Percentiles rank a stretch among this genome's conserved stretches.
phyloP scores from a whole-genome alignment of 2,888 invertebrate species.

The Eledona agricola region DNA sequence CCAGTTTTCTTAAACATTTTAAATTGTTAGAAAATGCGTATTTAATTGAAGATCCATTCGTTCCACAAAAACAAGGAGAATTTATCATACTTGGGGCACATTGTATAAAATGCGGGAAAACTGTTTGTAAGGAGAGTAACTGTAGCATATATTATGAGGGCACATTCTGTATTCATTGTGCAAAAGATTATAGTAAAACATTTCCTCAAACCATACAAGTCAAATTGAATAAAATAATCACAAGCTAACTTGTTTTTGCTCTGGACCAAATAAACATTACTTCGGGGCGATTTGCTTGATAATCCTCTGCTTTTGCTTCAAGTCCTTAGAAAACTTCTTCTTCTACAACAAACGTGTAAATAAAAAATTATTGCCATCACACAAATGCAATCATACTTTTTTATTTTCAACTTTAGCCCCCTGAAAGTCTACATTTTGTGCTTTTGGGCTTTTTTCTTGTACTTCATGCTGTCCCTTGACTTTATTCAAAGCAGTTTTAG shows the following conservation, averaged over 20 bases:
- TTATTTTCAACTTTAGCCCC: conserved; percentile 36
- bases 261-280: conserved; percentile 7
- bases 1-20: conserved; percentile 77
- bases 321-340: conserved; percentile 49
- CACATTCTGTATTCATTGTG: conserved; percentile 79
- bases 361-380: conserved; percentile 23
- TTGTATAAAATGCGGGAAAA: conserved; percentile 73
- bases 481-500: conserved; percentile 21
- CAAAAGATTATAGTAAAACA: conserved; percentile 64
- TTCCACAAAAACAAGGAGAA: conserved; percentile 77
- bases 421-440: conserved; percentile 32
- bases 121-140: conserved; percentile 75
- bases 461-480: conserved; percentile 15
- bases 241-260: conserved; percentile 20
- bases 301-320: conserved; percentile 49
- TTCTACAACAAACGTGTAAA: conserved; percentile 49
- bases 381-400: conserved; percentile 26
- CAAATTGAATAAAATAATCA: conserved; percentile 66
- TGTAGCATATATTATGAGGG: conserved; percentile 85
- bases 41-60: conserved; percentile 87
- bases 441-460: conserved; percentile 12
- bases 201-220: conserved; percentile 77
- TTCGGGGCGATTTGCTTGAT: conserved; percentile 47
- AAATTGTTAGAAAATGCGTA: conserved; percentile 77
- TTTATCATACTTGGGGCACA: conserved; percentile 80